phyloP scores from a whole-genome alignment of 2,888 invertebrate species.

The Andrena bucephala region DNA sequence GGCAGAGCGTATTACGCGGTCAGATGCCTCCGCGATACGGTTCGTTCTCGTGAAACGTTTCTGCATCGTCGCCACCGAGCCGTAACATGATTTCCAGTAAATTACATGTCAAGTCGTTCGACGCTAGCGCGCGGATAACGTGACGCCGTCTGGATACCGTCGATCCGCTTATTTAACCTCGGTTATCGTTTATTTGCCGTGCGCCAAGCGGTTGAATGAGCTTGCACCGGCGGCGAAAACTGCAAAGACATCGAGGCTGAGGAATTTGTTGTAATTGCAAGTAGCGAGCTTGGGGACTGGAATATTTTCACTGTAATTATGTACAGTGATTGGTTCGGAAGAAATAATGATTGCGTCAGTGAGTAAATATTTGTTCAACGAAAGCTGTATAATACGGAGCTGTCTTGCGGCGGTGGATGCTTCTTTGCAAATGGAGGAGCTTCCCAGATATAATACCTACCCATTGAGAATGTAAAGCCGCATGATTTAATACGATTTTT shows the following conservation, averaged over 20 bases:
- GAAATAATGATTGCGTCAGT: too few relatives aligned
- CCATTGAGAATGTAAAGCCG: too few relatives aligned
- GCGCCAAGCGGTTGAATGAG: background rate
- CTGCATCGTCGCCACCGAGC: slow-evolving; percentile 46
- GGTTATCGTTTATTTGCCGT: slow-evolving; percentile 8
- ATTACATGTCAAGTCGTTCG: slow-evolving; percentile 59
- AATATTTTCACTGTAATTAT: too few relatives aligned
- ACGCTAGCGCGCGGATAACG: slow-evolving; percentile 17
- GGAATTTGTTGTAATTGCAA: background rate
- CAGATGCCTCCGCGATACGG: slow-evolving; percentile 31
- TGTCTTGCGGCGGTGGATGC: too few relatives aligned
- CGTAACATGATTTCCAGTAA: slow-evolving; percentile 63
- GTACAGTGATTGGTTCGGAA: too few relatives aligned
- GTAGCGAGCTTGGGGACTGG: background rate
- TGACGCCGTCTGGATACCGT: slow-evolving; percentile 18
- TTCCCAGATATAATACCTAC: too few relatives aligned
- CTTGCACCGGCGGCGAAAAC: background rate
- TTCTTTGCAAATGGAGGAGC: too few relatives aligned
- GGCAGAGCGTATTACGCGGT: slow-evolving; percentile 44
- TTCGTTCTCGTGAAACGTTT: slow-evolving; percentile 35
- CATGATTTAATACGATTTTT: too few relatives aligned
- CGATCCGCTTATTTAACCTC: slow-evolving; percentile 12
- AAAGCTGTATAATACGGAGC: too few relatives aligned
- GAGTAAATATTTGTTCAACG: too few relatives aligned
- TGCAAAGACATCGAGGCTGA: background rate